Conservation (phyloP, 2,797 vertebrate genomes). For the Danionella dracula region DNA sequence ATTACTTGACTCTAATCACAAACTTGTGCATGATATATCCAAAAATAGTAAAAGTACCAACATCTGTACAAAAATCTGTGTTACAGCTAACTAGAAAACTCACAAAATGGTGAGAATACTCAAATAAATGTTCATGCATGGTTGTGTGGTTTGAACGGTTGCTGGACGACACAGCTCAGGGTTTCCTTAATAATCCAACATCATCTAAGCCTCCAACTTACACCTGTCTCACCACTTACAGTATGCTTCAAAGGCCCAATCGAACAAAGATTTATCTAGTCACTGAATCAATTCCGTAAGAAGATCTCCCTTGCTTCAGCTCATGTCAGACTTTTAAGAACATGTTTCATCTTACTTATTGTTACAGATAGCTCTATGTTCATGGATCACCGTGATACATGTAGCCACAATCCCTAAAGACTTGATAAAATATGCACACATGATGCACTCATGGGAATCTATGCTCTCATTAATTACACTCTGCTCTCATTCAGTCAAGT, state of each 20-base stretch:
- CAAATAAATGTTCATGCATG: no score
- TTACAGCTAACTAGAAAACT: no score
- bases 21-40: no score
- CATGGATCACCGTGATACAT: background rate
- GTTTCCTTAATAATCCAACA: no score
- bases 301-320: background rate
- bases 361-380: slow-evolving; percentile 3
- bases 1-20: no score
- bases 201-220: background rate
- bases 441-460: slow-evolving; percentile 55
- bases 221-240: background rate
- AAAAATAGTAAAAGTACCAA: no score
- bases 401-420: background rate
- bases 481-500: slow-evolving; percentile 72
- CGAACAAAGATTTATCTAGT: background rate
- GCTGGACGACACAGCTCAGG: no score
- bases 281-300: background rate
- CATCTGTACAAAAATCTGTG: no score
- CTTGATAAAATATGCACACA: background rate
- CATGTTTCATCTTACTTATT: background rate
- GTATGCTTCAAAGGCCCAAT: slow-evolving; percentile 11
- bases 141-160: no score
- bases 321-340: slow-evolving; percentile 1
- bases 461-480: slow-evolving; percentile 69
- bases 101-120: no score